Percentiles rank a stretch among this genome's conserved stretches.
Conservation (phyloP, 2,888 invertebrate genomes). For the Leuctra nigra region DNA sequence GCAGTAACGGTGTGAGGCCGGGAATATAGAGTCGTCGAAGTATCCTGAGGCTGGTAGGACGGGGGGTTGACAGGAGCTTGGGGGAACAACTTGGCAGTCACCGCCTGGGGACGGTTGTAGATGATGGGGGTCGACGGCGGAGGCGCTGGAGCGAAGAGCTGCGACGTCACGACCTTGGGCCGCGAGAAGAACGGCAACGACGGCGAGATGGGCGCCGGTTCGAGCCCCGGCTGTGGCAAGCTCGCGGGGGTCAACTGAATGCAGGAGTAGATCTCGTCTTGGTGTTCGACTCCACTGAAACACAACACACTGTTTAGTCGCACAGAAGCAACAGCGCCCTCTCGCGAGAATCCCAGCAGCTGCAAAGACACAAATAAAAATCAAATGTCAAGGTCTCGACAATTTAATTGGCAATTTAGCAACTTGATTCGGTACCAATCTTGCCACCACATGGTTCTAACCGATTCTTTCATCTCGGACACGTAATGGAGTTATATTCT, state of each 20-base stretch:
- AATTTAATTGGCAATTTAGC: too few relatives aligned
- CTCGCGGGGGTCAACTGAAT: conserved; percentile 45
- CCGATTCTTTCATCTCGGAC: too few relatives aligned
- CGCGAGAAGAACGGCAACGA: not conserved
- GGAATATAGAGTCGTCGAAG: too few relatives aligned
- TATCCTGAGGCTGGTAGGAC: too few relatives aligned
- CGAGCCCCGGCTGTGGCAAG: conserved; percentile 37
- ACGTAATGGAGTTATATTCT: too few relatives aligned
- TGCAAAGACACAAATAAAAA: too few relatives aligned
- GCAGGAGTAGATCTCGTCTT: conserved; percentile 68
- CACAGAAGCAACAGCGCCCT: too few relatives aligned
- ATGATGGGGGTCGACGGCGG: conserved; percentile 20
- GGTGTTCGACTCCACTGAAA: conserved; percentile 70
- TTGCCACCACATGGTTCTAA: too few relatives aligned
- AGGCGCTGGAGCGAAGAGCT: conserved; percentile 28
- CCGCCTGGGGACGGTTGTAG: conserved; percentile 2
- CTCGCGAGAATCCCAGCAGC: too few relatives aligned
- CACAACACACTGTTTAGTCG: too few relatives aligned
- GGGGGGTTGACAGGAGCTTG: not conserved
- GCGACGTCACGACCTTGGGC: not conserved
- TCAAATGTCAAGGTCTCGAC: too few relatives aligned
- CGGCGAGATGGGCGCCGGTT: conserved; percentile 36
- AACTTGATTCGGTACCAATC: too few relatives aligned
- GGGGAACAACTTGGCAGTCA: conserved; percentile 14
- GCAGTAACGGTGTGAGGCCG: conserved; percentile 12